Conservation (phyloP, 2,888 invertebrate species). For the Muschampia plurimacula region DNA sequence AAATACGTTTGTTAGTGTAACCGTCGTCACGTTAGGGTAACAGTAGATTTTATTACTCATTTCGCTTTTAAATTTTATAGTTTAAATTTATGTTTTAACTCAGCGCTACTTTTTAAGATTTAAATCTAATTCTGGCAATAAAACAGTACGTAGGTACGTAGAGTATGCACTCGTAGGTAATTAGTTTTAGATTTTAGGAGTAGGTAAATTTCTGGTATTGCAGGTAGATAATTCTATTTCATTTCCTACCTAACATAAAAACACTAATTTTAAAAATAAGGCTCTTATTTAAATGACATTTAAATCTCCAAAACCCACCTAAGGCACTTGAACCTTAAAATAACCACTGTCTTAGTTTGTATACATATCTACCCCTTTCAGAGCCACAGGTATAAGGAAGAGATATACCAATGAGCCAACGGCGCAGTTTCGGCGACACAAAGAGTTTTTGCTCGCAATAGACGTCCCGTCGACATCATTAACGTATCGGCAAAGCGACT, state of each 20-base stretch:
- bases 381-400: background rate
- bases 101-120: background rate
- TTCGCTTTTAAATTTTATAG: background rate
- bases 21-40: background rate
- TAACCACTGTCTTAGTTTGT: background rate
- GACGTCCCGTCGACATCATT: constrained; percentile 81
- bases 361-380: background rate
- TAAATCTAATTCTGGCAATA: background rate
- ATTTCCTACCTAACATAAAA: no score
- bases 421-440: constrained; percentile 52
- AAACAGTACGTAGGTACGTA: background rate
- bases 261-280: no score
- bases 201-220: no score
- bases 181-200: no score
- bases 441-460: constrained; percentile 76
- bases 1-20: background rate
- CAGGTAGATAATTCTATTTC: no score
- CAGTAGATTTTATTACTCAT: background rate
- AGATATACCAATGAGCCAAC: background rate
- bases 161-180: no score
- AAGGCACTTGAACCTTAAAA: background rate
- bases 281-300: no score
- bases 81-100: background rate
- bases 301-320: background rate
- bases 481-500: constrained; percentile 79